These are phyloP conservation scores for Morpho achilles DNA, from an alignment of 2,888 invertebrate species.

Conservation along the genomic window DNA sequence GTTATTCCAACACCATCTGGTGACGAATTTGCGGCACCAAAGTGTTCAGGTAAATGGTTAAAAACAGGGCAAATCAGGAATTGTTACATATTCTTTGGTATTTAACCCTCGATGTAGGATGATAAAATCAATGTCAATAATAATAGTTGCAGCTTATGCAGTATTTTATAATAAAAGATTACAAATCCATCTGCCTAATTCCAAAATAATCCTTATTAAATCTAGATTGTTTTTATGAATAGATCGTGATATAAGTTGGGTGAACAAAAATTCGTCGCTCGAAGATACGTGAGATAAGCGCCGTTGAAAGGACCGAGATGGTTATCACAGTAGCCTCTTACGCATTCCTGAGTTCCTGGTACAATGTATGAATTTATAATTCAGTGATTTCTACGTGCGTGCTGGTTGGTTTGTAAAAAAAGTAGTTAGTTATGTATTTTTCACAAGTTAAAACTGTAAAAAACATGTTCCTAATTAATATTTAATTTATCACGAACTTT, in stretches of 20 bases:
- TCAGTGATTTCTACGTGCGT: constrained; percentile 6
- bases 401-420: too few relatives aligned
- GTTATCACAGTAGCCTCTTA: constrained; percentile 53
- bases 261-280: constrained; percentile 50
- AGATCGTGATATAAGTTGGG: constrained; percentile 47
- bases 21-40: too few relatives aligned
- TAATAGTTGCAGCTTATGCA: background rate
- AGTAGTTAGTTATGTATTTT: too few relatives aligned
- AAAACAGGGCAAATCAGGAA: too few relatives aligned
- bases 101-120: too few relatives aligned
- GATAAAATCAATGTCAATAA: too few relatives aligned
- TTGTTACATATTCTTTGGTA: too few relatives aligned
- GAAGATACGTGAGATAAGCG: constrained; percentile 54
- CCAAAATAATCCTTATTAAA: constrained; percentile 49
- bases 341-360: constrained; percentile 67
- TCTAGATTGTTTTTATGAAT: constrained; percentile 44
- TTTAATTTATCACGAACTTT: too few relatives aligned
- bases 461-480: too few relatives aligned
- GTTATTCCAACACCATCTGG: too few relatives aligned
- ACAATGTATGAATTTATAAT: constrained; percentile 69
- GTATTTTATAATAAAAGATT: constrained; percentile 25
- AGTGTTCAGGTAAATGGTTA: too few relatives aligned
- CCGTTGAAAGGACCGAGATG: constrained; percentile 61
- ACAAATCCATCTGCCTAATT: constrained; percentile 46
- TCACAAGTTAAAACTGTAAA: too few relatives aligned